Conservation (phyloP, 2,113 vertebrate genomes). For the Laticauda laticaudata region DNA sequence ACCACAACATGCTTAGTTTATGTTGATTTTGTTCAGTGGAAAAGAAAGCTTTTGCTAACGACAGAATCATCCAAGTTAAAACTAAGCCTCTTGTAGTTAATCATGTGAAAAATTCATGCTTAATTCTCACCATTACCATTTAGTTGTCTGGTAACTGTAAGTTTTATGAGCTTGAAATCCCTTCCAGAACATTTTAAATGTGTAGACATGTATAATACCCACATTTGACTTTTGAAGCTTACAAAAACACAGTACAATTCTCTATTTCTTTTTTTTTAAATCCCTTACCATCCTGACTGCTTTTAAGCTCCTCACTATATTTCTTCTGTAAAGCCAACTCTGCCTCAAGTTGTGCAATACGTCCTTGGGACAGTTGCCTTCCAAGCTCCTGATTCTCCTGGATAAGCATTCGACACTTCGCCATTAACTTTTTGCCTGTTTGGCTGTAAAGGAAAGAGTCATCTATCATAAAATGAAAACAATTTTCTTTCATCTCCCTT, state of each 20-base stretch:
- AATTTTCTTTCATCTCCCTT: slow-evolving; percentile 66
- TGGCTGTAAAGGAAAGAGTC: slow-evolving; percentile 99
- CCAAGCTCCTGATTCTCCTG: slow-evolving; percentile 99
- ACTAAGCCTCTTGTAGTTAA: not conserved
- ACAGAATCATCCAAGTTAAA: not conserved
- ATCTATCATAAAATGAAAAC: slow-evolving; percentile 91
- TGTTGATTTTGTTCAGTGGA: not conserved
- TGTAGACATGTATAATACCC: slow-evolving; percentile 17
- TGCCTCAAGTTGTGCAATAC: slow-evolving; percentile 98
- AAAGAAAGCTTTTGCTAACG: not conserved
- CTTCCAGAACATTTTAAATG: not conserved
- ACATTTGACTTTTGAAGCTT: slow-evolving; percentile 48
- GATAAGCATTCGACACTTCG: slow-evolving; percentile 99
- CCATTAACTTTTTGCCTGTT: slow-evolving; percentile 99
- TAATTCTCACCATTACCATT: not conserved
- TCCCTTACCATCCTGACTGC: slow-evolving; percentile 98
- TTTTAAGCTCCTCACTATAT: slow-evolving; percentile 99
- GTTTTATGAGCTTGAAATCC: not conserved
- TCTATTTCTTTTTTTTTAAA: slow-evolving; percentile 52
- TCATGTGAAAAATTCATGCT: not conserved
- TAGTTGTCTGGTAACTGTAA: not conserved
- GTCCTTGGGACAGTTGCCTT: slow-evolving; percentile 97
- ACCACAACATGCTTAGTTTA: not conserved
- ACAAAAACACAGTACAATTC: slow-evolving; percentile 56
- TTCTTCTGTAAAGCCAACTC: slow-evolving; percentile 99